Evolutionary conservation across 2,888 invertebrate genomes (phyloP).

Genomic region (Lacanobia wlatinum): DNA sequence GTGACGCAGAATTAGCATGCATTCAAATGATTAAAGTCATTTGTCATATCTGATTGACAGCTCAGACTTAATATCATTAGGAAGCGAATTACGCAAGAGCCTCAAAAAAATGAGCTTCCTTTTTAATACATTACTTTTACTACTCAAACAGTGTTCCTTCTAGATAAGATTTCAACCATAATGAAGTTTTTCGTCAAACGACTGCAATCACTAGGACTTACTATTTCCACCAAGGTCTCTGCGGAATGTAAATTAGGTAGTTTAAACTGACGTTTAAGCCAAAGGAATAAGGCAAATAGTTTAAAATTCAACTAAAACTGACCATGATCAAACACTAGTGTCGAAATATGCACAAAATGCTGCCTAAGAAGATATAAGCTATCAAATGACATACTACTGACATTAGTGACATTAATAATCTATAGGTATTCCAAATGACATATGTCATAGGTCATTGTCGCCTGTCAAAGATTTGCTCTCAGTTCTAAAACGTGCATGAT

Average conservation of each 20-base stretch:
- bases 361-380: conserved; percentile 15
- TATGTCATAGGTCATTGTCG: conserved; percentile 60
- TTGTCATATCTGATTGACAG: conserved; percentile 30
- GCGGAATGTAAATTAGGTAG: conserved; percentile 59
- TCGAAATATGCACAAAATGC: conserved; percentile 23
- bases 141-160: background rate
- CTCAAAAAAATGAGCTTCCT: conserved; percentile 1
- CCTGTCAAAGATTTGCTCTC: conserved; percentile 49
- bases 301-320: conserved; percentile 19
- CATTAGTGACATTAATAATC: conserved; percentile 18
- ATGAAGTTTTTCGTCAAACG: conserved; percentile 15
- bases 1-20: conserved; percentile 14
- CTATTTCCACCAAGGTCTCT: conserved; percentile 51
- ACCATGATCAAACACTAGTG: background rate
- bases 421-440: conserved; percentile 44
- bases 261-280: conserved; percentile 34
- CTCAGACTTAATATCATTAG: conserved; percentile 16
- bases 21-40: conserved; percentile 32
- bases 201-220: conserved; percentile 32
- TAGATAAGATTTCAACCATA: background rate
- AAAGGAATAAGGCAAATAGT: conserved; percentile 18
- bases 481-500: conserved; percentile 52
- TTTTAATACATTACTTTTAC: conserved; percentile 15
- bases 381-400: conserved; percentile 1
- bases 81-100: conserved; percentile 27